Percentiles rank a stretch among this genome's conserved stretches.
These are phyloP conservation scores for Allygus modestus DNA, from an alignment of 2,888 invertebrate species.

Conservation along the genomic window DNA sequence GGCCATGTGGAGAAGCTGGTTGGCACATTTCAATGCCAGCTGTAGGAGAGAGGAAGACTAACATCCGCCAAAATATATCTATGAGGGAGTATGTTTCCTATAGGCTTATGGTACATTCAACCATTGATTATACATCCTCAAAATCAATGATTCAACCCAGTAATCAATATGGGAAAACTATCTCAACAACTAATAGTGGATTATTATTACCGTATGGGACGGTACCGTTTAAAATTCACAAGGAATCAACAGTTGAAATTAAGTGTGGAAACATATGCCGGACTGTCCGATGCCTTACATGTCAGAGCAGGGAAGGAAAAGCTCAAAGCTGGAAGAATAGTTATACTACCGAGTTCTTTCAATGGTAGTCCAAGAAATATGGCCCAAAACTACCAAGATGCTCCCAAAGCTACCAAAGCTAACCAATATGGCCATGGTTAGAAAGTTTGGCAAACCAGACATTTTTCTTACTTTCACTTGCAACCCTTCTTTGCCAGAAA, in stretches of 20 bases:
- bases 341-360: constrained; percentile 56
- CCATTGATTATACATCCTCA: no score
- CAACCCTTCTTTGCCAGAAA: constrained; percentile 53
- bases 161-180: constrained; percentile 59
- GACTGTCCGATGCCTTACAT: constrained; percentile 55
- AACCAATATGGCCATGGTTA: constrained; percentile 54
- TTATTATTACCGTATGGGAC: constrained; percentile 49
- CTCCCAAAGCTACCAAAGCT: no score
- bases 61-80: constrained; percentile 28
- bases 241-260: constrained; percentile 48
- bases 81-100: constrained; percentile 46
- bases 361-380: constrained; percentile 57
- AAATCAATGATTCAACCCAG: constrained; percentile 59
- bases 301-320: constrained; percentile 7
- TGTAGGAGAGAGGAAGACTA: constrained; percentile 23
- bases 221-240: constrained; percentile 50
- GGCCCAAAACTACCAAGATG: constrained; percentile 54
- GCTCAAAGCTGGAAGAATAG: constrained; percentile 8
- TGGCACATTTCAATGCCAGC: constrained; percentile 54
- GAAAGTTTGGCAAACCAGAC: constrained; percentile 41
- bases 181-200: constrained; percentile 62
- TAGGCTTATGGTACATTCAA: background rate
- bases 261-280: constrained; percentile 60
- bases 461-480: constrained; percentile 56
- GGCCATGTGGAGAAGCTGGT: constrained; percentile 45